Conservation (phyloP, 1,140 invertebrate genomes). For the Drosophila mayri region DNA sequence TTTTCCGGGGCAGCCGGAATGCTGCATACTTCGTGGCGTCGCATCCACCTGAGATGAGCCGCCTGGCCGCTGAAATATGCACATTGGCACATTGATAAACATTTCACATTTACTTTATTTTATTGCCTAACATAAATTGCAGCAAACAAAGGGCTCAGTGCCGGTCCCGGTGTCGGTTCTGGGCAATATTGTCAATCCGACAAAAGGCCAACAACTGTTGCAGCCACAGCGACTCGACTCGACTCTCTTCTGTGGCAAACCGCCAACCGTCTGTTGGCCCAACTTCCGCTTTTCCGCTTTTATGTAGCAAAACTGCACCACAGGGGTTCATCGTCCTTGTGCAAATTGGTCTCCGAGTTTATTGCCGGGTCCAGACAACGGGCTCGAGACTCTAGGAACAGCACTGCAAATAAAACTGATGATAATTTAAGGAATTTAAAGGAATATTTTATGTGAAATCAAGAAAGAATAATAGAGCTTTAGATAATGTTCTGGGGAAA, state of each 20-base stretch:
- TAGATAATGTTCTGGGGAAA: not conserved
- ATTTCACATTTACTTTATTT: slow-evolving; percentile 78
- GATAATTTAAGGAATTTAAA: not conserved
- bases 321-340: slow-evolving; percentile 83
- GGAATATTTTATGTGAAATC: not conserved
- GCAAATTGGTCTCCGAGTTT: slow-evolving; percentile 79
- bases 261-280: slow-evolving; percentile 54
- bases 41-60: slow-evolving; percentile 23
- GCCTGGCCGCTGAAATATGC: not conserved
- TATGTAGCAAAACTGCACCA: slow-evolving; percentile 74
- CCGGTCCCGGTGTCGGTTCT: not conserved
- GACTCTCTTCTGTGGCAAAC: slow-evolving; percentile 62
- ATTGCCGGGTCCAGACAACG: slow-evolving; percentile 51
- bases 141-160: slow-evolving; percentile 50
- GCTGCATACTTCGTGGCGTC: slow-evolving; percentile 22
- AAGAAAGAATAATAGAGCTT: too few relatives aligned
- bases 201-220: slow-evolving; percentile 70
- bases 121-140: slow-evolving; percentile 70
- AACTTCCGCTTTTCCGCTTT: slow-evolving; percentile 38
- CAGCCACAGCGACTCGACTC: slow-evolving; percentile 19
- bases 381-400: slow-evolving; percentile 17
- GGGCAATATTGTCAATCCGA: slow-evolving; percentile 67
- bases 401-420: not conserved
- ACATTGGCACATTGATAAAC: slow-evolving; percentile 41
- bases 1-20: not conserved